A percentile compares a stretch with the other conserved stretches of the same genome.
These are phyloP conservation scores for Sciurus vulgaris DNA, from an alignment of 2,797 vertebrate genomes.

Conservation along the genomic window DNA sequence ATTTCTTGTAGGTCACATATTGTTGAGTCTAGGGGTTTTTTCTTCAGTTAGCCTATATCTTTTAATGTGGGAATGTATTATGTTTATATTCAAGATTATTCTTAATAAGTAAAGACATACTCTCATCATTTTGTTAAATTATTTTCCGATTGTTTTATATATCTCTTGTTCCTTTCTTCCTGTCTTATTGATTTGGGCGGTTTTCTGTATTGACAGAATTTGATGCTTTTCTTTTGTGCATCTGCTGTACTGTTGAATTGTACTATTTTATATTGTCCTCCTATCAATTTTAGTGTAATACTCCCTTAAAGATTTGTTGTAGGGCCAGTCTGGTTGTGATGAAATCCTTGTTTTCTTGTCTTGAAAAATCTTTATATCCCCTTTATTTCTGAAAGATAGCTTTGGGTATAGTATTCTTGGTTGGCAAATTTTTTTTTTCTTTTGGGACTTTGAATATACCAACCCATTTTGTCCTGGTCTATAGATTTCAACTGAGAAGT, in stretches of 20 bases:
- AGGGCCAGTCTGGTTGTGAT: background rate
- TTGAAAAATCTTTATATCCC: no score
- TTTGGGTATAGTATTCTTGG: background rate
- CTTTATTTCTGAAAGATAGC: background rate
- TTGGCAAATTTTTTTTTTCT: background rate
- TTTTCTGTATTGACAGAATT: background rate
- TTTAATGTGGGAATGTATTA: background rate
- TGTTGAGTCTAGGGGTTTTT: background rate
- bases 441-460: background rate
- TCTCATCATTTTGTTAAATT: background rate
- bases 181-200: background rate
- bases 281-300: background rate
- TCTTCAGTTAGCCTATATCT: background rate
- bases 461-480: background rate
- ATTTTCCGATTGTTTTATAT: no score
- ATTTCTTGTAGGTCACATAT: background rate
- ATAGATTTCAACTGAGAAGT: background rate
- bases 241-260: background rate
- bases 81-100: background rate
- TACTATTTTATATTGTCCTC: background rate
- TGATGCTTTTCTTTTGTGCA: background rate
- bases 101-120: background rate
- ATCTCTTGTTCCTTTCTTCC: background rate
- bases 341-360: background rate
- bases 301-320: background rate